Conservation (phyloP, 1,140 invertebrate species). For the Macrobrachium rosenbergii region DNA sequence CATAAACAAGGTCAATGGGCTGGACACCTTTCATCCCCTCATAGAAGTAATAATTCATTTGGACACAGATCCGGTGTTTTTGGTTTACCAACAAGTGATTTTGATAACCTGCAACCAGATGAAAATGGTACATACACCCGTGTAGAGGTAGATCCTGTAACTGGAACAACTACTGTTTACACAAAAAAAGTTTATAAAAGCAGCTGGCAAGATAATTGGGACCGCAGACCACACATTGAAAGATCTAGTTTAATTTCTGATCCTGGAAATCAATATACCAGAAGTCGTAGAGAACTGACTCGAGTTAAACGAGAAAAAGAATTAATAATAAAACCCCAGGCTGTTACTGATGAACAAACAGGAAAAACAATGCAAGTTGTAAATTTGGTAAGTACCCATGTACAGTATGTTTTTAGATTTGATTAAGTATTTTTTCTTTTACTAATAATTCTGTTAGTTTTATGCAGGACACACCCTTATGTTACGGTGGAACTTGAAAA, state of each 20-base stretch:
- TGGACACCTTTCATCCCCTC: too few relatives aligned
- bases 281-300: slow-evolving; percentile 28
- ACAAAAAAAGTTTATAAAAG: slow-evolving; percentile 30
- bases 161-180: slow-evolving; percentile 35
- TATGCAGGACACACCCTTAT: not conserved
- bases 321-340: slow-evolving; percentile 80
- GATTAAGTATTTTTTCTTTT: not conserved
- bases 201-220: slow-evolving; percentile 24
- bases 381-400: slow-evolving; percentile 77
- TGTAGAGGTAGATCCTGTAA: slow-evolving; percentile 48
- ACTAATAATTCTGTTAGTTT: not conserved
- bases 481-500: too few relatives aligned
- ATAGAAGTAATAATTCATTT: not conserved
- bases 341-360: slow-evolving; percentile 77
- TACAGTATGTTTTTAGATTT: not conserved
- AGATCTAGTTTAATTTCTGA: not conserved
- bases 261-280: slow-evolving; percentile 29
- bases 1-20: too few relatives aligned
- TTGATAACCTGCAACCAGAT: slow-evolving; percentile 13
- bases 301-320: slow-evolving; percentile 79
- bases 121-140: slow-evolving; percentile 43
- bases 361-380: slow-evolving; percentile 81
- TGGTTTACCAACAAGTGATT: not conserved
- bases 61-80: not conserved
- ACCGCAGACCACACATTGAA: slow-evolving; percentile 12